A percentile compares a stretch with the other conserved stretches of the same genome.
Conservation (phyloP, 2,797 vertebrate species). For the Parauchenoglanis ngamensis region DNA sequence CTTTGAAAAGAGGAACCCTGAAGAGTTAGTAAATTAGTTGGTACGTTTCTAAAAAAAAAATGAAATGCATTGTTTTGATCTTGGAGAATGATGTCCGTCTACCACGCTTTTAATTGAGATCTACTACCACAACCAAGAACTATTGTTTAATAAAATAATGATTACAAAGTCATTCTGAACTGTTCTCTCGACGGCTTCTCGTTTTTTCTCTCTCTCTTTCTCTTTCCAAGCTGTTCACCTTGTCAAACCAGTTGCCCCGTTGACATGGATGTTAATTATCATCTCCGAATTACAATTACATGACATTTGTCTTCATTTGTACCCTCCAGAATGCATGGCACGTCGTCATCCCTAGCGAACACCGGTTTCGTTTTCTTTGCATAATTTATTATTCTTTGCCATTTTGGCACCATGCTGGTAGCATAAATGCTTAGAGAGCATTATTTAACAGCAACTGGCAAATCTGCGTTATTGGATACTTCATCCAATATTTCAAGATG, state of each 20-base stretch:
- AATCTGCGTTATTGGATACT: slow-evolving; percentile 13
- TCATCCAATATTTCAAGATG: not conserved
- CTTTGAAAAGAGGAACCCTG: not conserved
- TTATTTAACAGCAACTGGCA: not conserved
- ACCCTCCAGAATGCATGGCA: not conserved
- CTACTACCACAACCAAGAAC: not conserved
- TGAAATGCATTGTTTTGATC: not conserved
- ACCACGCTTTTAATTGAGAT: not conserved
- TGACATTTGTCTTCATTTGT: not conserved
- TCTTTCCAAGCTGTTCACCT: not conserved
- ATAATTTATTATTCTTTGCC: not conserved
- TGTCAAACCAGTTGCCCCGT: not conserved
- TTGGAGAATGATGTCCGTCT: not conserved
- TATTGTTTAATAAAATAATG: not conserved
- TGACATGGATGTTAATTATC: not conserved
- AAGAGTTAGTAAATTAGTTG: not conserved
- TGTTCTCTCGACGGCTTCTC: not conserved
- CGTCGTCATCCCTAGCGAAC: not conserved
- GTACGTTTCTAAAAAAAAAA: not conserved
- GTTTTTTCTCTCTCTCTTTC: not conserved
- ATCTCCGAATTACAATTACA: not conserved
- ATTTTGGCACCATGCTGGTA: too few species aligned
- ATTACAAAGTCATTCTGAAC: not conserved
- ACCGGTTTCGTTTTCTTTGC: not conserved
- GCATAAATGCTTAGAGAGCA: slow-evolving; percentile 8